Percentiles rank a stretch among this genome's conserved stretches.
Conservation (phyloP, 2,797 vertebrate genomes). For the Setipinna tenuifilis region DNA sequence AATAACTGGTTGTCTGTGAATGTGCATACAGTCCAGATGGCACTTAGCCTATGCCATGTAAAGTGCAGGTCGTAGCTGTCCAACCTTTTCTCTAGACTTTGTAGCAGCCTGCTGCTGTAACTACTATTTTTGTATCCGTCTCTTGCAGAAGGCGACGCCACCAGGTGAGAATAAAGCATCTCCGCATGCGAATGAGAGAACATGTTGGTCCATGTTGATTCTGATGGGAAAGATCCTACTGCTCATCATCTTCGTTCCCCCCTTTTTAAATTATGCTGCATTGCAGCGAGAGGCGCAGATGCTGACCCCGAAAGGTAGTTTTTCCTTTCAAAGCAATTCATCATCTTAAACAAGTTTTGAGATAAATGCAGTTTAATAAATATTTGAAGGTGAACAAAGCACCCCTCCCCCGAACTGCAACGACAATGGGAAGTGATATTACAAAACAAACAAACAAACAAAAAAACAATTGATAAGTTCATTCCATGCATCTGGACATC, state of each 20-base stretch:
- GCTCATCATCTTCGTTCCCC: conserved; percentile 75
- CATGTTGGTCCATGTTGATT: conserved; percentile 64
- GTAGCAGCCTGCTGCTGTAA: no score
- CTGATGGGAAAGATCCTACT: conserved; percentile 75
- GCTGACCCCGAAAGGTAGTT: conserved; percentile 74
- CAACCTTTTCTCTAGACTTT: no score
- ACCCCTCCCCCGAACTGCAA: no score
- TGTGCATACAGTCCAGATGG: no score
- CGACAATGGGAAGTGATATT: no score
- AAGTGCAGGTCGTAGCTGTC: no score
- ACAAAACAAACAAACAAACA: no score
- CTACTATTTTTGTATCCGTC: neutral
- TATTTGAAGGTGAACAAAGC: neutral
- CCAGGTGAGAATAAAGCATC: conserved; percentile 14
- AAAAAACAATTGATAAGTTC: no score
- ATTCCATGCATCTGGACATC: neutral
- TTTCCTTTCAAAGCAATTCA: conserved; percentile 20
- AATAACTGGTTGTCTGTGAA: no score
- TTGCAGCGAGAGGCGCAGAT: conserved; percentile 79
- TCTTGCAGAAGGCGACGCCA: neutral
- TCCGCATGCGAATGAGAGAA: conserved; percentile 44
- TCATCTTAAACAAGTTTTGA: neutral
- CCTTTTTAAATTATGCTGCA: conserved; percentile 83
- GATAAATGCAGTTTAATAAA: neutral
- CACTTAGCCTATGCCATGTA: no score